Conservation (phyloP, 2,888 invertebrate genomes). For the Falcaria lacertinaria region DNA sequence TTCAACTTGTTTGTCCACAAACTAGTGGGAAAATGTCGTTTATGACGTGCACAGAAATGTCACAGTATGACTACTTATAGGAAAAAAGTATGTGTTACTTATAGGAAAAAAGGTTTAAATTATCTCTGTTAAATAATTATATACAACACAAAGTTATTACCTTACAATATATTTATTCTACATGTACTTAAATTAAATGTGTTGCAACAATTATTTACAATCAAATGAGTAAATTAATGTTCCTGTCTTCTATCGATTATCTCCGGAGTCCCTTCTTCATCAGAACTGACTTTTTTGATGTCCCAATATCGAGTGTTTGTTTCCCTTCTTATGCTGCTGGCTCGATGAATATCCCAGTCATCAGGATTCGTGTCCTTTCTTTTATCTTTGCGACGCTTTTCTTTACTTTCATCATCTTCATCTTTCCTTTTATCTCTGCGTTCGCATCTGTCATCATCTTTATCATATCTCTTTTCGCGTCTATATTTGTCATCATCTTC, state of each 20-base stretch:
- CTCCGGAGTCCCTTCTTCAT: conserved; percentile 5
- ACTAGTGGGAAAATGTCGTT: too few species aligned
- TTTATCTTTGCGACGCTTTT: conserved; percentile 1
- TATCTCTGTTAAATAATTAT: too few species aligned
- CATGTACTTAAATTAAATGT: too few species aligned
- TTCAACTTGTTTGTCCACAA: too few species aligned
- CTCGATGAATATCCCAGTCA: conserved; percentile 15
- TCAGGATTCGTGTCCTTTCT: conserved; percentile 13
- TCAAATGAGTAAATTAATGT: too few species aligned
- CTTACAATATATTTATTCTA: too few species aligned
- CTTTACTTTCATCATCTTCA: conserved; percentile 10
- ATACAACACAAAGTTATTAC: too few species aligned
- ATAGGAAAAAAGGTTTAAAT: too few species aligned
- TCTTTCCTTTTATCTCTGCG: conserved; percentile 13
- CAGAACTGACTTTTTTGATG: conserved; percentile 9
- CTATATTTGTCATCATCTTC: conserved; percentile 6
- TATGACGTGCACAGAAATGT: too few species aligned
- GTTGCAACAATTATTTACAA: too few species aligned
- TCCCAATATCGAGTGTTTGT: conserved; percentile 13
- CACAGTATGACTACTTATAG: too few species aligned
- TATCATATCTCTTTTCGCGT: conserved; percentile 13
- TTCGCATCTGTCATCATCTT: conserved; percentile 16
- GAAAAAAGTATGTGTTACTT: too few species aligned
- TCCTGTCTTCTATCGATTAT: conserved; percentile 9
- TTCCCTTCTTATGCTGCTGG: conserved; percentile 14